Percentiles rank a stretch among this genome's conserved stretches.
phyloP scores from a whole-genome alignment of 2,797 vertebrate genomes.

The Anolis apletophallus region DNA sequence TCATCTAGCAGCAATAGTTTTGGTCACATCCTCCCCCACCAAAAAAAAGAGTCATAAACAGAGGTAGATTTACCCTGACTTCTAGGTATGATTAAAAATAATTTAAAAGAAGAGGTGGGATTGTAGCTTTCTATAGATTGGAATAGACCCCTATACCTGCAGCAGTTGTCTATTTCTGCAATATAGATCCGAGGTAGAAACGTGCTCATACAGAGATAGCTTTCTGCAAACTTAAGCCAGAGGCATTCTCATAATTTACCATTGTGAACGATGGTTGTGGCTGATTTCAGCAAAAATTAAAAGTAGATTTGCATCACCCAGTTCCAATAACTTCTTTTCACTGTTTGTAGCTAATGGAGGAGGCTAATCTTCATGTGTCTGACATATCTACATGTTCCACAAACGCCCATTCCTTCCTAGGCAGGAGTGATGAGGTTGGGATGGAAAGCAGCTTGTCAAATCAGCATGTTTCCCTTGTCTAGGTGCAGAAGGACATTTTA shows the following conservation, averaged over 20 bases:
- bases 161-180: not conserved
- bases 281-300: not conserved
- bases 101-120: too few species aligned
- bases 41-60: too few species aligned
- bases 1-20: too few species aligned
- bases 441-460: not conserved
- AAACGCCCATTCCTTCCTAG: not conserved
- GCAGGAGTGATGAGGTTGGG: not conserved
- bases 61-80: too few species aligned
- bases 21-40: too few species aligned
- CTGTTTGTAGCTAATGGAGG: not conserved
- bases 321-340: not conserved
- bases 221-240: not conserved
- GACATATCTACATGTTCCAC: rapidly evolving
- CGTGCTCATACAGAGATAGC: not conserved
- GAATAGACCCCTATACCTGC: too few species aligned
- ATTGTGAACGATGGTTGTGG: too few species aligned
- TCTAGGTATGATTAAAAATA: too few species aligned
- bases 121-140: too few species aligned
- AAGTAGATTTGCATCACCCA: not conserved
- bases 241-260: not conserved
- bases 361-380: not conserved
- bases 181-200: not conserved
- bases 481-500: slow-evolving; percentile 86
- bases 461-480: not conserved